Conservation (phyloP, 1,140 invertebrate genomes). For the Heterodera schachtii region DNA sequence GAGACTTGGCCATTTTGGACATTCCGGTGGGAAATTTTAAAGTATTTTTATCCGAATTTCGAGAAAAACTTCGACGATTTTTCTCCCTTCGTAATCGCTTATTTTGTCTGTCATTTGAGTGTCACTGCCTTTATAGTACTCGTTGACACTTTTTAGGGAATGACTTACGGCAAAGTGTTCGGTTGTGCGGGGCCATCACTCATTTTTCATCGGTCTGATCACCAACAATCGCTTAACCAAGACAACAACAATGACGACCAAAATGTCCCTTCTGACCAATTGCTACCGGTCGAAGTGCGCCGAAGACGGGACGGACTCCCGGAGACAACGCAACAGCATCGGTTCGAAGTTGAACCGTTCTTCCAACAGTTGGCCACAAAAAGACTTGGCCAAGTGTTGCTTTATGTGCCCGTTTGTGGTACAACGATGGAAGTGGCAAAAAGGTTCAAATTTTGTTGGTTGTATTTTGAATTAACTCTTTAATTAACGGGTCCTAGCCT, state of each 20-base stretch:
- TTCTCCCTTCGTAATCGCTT: too few species aligned
- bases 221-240: not conserved
- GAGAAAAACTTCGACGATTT: too few species aligned
- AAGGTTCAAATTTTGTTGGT: conserved; percentile 60
- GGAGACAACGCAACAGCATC: not conserved
- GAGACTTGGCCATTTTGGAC: conserved; percentile 38
- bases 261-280: conserved; percentile 8
- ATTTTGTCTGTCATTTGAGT: too few species aligned
- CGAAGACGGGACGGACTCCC: conserved; percentile 24
- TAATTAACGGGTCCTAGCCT: conserved; percentile 27
- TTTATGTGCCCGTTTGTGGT: conserved; percentile 79
- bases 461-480: too few species aligned
- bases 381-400: conserved; percentile 78
- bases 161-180: conserved; percentile 49
- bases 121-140: too few species aligned
- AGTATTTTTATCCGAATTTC: not conserved
- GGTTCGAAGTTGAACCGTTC: conserved; percentile 50
- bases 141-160: conserved; percentile 13
- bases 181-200: conserved; percentile 35
- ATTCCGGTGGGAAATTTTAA: conserved; percentile 33
- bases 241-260: not conserved
- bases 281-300: conserved; percentile 48
- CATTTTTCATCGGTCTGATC: conserved; percentile 31
- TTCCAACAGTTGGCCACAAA: conserved; percentile 72
- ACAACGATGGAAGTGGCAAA: conserved; percentile 77